A percentile compares a stretch with the other conserved stretches of the same genome.
phyloP scores from a whole-genome alignment of 2,797 vertebrate genomes.

The Scyliorhinus canicula region DNA sequence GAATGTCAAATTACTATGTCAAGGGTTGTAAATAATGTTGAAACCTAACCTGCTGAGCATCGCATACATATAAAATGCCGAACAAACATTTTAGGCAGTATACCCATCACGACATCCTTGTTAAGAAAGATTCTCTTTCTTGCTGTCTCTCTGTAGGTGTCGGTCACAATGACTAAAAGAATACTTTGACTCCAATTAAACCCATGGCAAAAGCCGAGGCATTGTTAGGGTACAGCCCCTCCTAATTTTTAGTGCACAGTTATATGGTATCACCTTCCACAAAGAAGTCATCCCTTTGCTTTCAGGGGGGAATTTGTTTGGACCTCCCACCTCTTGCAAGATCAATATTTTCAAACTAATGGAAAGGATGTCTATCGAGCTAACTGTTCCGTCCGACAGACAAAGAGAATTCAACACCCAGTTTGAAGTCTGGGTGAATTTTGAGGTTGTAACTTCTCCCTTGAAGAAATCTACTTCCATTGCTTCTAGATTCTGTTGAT shows the following conservation, averaged over 20 bases:
- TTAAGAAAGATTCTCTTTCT: background rate
- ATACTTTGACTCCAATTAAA: conserved; percentile 19
- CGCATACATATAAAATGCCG: background rate
- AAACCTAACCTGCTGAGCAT: conserved; percentile 10
- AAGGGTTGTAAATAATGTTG: background rate
- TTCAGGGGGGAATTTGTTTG: background rate
- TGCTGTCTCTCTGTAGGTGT: background rate
- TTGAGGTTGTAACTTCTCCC: background rate
- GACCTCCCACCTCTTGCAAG: background rate
- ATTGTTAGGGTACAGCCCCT: too few relatives aligned
- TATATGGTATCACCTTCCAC: background rate
- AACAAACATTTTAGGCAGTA: background rate
- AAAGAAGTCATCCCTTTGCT: background rate
- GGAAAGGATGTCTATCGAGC: background rate
- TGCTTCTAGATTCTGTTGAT: background rate
- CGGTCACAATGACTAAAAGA: background rate
- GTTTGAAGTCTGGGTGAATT: background rate
- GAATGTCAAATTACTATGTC: conserved; percentile 19
- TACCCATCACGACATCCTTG: background rate
- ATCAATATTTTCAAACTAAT: background rate
- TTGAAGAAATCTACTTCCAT: background rate
- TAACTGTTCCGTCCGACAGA: background rate
- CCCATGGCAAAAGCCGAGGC: background rate
- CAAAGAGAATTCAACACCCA: background rate
- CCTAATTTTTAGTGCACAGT: background rate